phyloP scores from a whole-genome alignment of 1,140 invertebrate species.

The Trypoxylus dichotomus region DNA sequence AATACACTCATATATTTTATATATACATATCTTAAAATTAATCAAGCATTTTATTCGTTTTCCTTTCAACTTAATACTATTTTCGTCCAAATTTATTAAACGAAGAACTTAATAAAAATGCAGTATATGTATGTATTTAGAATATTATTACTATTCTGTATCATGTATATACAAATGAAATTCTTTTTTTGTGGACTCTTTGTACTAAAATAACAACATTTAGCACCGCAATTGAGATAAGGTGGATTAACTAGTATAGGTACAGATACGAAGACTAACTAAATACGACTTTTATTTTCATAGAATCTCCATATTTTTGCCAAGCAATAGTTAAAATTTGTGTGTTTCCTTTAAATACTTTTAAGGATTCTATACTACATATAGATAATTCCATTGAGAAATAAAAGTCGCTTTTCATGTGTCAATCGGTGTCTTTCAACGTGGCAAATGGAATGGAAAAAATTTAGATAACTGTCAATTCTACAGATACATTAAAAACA shows the following conservation, averaged over 20 bases:
- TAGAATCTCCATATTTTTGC: neutral
- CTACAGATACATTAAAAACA: too few species aligned
- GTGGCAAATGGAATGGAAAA: too few species aligned
- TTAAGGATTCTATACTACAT: too few species aligned
- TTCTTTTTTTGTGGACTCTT: neutral
- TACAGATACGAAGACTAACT: neutral
- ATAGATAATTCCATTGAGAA: too few species aligned
- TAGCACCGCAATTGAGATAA: slow-evolving; percentile 9
- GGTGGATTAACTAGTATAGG: neutral
- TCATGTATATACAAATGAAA: slow-evolving; percentile 18
- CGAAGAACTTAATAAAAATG: neutral
- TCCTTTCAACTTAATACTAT: slow-evolving; percentile 23
- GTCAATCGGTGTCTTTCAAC: too few species aligned
- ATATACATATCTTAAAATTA: slow-evolving; percentile 43
- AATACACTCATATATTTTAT: slow-evolving; percentile 31
- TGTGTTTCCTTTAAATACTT: too few species aligned
- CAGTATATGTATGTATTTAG: neutral
- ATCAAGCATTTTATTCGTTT: slow-evolving; percentile 39
- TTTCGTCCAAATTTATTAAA: slow-evolving; percentile 23
- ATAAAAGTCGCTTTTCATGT: too few species aligned
- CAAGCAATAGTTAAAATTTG: too few species aligned
- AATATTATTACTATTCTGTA: too few species aligned
- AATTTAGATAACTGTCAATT: too few species aligned
- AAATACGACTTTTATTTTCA: neutral
- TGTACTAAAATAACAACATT: slow-evolving; percentile 15